These are phyloP conservation scores for Teleogryllus oceanicus DNA, from an alignment of 2,888 invertebrate genomes.

Conservation along the genomic window DNA sequence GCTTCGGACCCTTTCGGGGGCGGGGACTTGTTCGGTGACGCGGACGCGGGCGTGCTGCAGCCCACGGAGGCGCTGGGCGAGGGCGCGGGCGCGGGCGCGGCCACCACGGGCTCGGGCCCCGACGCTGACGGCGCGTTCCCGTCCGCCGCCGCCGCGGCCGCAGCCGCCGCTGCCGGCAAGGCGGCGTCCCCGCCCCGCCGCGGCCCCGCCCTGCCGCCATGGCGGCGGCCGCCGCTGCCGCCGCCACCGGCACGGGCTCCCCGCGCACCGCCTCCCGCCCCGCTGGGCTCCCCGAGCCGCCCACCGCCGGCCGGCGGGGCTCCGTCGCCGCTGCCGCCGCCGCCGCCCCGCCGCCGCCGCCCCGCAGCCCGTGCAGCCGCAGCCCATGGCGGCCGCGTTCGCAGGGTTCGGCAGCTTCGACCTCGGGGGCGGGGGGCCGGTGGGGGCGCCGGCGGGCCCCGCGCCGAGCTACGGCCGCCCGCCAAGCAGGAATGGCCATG, in stretches of 20 bases:
- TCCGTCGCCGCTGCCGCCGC: slow-evolving; percentile 41
- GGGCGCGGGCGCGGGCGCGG: slow-evolving; percentile 38
- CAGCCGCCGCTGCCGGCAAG: slow-evolving; percentile 42
- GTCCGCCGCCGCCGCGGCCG: slow-evolving; percentile 32
- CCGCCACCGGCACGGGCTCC: slow-evolving; percentile 43
- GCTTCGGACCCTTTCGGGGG: slow-evolving; percentile 19
- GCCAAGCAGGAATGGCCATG: slow-evolving; percentile 48
- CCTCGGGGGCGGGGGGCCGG: slow-evolving; percentile 64
- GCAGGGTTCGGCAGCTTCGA: slow-evolving; percentile 67
- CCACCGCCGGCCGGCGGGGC: too few species aligned
- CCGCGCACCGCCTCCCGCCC: slow-evolving; percentile 47
- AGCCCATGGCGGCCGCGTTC: slow-evolving; percentile 53
- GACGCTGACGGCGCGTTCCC: slow-evolving; percentile 26
- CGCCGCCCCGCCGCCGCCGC: slow-evolving; percentile 30
- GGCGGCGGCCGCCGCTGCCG: slow-evolving; percentile 48
- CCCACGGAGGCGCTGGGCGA: slow-evolving; percentile 46
- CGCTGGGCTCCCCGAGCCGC: slow-evolving; percentile 45
- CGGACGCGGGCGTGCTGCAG: slow-evolving; percentile 37
- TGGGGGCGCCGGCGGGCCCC: slow-evolving; percentile 58
- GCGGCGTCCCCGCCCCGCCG: slow-evolving; percentile 49
- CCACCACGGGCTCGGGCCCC: not conserved
- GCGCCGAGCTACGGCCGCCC: slow-evolving; percentile 49
- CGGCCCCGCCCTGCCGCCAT: slow-evolving; percentile 47
- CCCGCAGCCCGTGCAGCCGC: slow-evolving; percentile 36
- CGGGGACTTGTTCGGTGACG: slow-evolving; percentile 36